Evolutionary conservation across 2,797 vertebrate species (phyloP), one percentile per base, ranked within the genome.

Genomic region (Ctenopoma kingsleyae): DNA sequence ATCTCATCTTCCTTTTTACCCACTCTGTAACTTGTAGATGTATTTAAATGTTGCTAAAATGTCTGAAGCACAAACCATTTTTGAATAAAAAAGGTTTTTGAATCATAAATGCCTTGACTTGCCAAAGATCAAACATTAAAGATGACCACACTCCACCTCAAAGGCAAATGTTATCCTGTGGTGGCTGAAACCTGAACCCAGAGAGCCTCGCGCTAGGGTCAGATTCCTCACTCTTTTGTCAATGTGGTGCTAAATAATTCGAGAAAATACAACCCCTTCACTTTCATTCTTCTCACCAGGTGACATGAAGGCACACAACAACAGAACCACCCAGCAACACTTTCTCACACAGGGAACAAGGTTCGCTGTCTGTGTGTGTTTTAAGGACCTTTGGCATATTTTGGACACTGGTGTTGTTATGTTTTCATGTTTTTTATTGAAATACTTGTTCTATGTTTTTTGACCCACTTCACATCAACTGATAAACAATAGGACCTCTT

Each of bases 241-340:
- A 71, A 75, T 22, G 57, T 90, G 86, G 88, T 91, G 86, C 89
- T 92, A 90, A 94, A 94, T 93, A 93, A 93, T 94, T 94, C 38
- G 78, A 77, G 86, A 93, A 93, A 89, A 90, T 81, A 83, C 83
- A 57, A 74, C 74, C 67, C 74, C 56, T 76, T 83, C 56, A 84
- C 88, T 89, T 83, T 88, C 70, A 67, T 82, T 80, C 78, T 77
- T 83, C 65, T 85, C 72, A 78, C 19, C 70, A 74, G 67, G 51
- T 66, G 70, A 78, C 5, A 11, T 54, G 55, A 74, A 62, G 36
- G 67, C 60, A 70, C 61, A 56, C 9, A n/a, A 27, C 30, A 19
- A 27, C 30, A 41, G 60, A 56, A 77, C 52, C 69, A 68, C 67
- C 49, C 15, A 20, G 10, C 8, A 8, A 20, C 16, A 4, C 1